Conservation (phyloP, 2,888 invertebrate genomes). For the Holacanthella duospinosa region DNA sequence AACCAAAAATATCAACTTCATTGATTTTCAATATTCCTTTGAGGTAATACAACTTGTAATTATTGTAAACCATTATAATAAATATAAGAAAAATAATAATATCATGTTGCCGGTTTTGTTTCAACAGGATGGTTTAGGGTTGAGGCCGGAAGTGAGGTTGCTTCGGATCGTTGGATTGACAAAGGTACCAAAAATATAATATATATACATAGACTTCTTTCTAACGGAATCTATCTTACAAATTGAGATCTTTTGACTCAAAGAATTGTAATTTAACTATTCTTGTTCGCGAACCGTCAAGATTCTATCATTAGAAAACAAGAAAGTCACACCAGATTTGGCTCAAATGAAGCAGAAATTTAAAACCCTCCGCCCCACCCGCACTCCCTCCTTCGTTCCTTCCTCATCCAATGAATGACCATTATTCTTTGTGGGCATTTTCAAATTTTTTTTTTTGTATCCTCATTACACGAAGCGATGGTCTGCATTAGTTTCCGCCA, state of each 20-base stretch:
- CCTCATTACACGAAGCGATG: background rate
- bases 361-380: too few species aligned
- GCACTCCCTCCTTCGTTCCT: too few species aligned
- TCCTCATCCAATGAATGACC: background rate
- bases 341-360: slow-evolving; percentile 3
- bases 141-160: slow-evolving; percentile 4
- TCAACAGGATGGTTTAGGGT: too few species aligned
- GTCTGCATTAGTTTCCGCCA: background rate
- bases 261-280: background rate
- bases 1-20: too few species aligned
- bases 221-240: background rate
- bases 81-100: too few species aligned
- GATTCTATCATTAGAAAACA: background rate
- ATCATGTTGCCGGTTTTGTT: too few species aligned
- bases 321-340: background rate
- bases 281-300: background rate
- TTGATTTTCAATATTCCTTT: too few species aligned
- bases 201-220: too few species aligned
- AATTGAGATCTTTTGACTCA: background rate
- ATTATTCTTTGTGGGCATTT: background rate
- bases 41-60: too few species aligned
- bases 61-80: too few species aligned
- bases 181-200: background rate
- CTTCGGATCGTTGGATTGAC: background rate
- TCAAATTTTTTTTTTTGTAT: background rate